Conservation (phyloP, 2,797 vertebrate species). For the Fratercula arctica region DNA sequence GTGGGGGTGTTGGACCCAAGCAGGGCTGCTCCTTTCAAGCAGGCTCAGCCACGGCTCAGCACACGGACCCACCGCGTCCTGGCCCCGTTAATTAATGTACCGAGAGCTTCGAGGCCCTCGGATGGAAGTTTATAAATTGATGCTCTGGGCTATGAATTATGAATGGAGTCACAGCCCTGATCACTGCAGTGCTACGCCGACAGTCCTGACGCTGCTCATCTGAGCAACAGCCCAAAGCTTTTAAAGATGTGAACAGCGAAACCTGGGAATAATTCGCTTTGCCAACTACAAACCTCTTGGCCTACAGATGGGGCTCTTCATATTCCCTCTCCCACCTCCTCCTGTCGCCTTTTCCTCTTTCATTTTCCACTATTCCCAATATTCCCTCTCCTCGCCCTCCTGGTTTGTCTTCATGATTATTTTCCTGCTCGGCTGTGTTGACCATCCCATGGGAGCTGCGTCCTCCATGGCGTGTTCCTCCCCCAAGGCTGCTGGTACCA, state of each 20-base stretch:
- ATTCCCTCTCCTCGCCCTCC: not conserved
- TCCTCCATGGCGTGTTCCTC: not conserved
- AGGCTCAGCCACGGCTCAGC: not conserved
- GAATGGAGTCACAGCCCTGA: not conserved
- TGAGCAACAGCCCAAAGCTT: not conserved
- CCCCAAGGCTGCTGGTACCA: not conserved
- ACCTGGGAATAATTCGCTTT: not conserved
- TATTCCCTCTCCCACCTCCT: not conserved
- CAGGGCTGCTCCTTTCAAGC: not conserved
- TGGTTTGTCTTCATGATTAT: not conserved
- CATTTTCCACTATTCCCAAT: not conserved
- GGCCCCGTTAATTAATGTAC: not conserved
- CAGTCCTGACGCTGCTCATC: not conserved
- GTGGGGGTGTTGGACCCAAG: not conserved
- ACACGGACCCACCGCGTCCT: not conserved
- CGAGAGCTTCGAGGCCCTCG: not conserved
- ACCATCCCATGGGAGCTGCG: not conserved
- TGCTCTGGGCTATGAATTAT: constrained; percentile 6
- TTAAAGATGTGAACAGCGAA: not conserved
- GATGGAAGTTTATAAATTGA: not conserved
- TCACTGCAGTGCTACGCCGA: not conserved
- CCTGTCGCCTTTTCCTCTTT: not conserved
- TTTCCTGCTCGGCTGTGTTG: not conserved
- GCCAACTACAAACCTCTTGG: not conserved
- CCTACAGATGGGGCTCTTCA: not conserved